Evolutionary conservation across 2,797 vertebrate genomes (phyloP).

Genomic region (Clarias pachynema): DNA sequence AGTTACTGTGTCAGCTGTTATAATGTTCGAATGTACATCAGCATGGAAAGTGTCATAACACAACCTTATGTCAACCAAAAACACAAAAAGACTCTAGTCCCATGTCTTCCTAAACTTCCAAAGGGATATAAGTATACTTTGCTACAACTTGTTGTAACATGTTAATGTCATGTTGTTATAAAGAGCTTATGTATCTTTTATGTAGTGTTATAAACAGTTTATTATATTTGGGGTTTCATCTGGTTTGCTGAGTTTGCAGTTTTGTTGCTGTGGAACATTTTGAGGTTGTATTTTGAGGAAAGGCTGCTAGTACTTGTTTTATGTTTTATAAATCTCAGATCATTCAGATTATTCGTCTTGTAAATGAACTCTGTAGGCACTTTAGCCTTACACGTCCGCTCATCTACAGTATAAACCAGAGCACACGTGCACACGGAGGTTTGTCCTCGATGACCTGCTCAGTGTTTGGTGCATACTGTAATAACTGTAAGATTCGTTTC

Average conservation of each 20-base stretch:
- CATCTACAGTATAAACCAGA: background rate
- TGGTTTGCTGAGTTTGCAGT: background rate
- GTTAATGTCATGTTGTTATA: background rate
- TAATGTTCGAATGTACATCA: background rate
- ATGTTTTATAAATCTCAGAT: constrained; percentile 43
- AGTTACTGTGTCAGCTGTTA: background rate
- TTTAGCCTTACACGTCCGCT: background rate
- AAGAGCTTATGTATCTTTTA: background rate
- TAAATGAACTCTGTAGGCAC: constrained; percentile 45
- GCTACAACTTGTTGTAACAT: background rate
- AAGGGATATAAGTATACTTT: background rate
- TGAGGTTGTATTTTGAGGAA: background rate
- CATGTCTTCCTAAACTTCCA: background rate
- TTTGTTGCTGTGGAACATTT: background rate
- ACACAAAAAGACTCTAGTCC: too few species aligned
- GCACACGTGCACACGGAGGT: too few species aligned
- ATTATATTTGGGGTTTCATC: background rate
- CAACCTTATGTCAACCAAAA: background rate
- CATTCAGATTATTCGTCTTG: constrained; percentile 38
- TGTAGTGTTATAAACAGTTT: background rate
- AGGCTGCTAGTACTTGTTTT: constrained; percentile 11
- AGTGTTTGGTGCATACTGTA: too few species aligned
- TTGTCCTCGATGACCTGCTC: too few species aligned
- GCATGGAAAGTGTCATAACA: background rate
- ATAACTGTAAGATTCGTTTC: too few species aligned